Percentiles rank a stretch among this genome's conserved stretches.
phyloP scores from a whole-genome alignment of 2,113 vertebrate species.

The Urocynchramus pylzowi region DNA sequence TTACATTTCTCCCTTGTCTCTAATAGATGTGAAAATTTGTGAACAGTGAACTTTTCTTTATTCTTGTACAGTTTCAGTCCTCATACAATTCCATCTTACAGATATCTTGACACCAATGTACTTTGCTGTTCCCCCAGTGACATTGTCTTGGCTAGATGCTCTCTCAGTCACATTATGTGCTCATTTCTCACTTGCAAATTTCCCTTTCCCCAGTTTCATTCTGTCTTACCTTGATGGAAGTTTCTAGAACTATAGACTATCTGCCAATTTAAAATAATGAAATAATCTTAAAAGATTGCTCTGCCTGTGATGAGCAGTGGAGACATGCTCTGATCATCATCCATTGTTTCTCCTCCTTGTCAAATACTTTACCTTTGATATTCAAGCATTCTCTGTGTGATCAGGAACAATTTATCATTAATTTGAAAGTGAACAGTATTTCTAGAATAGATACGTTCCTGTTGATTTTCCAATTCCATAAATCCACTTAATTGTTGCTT shows the following conservation, averaged over 20 bases:
- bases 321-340: neutral
- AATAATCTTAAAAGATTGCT: neutral
- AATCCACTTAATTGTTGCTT: neutral
- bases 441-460: neutral
- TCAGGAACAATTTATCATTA: neutral
- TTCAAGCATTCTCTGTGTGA: neutral
- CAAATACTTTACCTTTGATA: neutral
- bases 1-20: neutral
- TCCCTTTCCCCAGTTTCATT: neutral
- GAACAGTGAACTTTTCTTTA: neutral
- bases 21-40: neutral
- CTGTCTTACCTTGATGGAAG: neutral
- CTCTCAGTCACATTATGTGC: fast-evolving
- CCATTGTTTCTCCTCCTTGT: neutral
- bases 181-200: neutral
- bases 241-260: neutral
- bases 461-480: neutral
- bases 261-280: neutral
- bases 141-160: neutral
- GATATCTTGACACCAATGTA: neutral
- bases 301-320: neutral
- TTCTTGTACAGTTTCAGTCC: neutral
- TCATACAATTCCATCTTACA: neutral
- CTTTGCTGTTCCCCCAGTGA: neutral
- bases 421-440: neutral